Conservation (phyloP, 2,888 invertebrate genomes). For the Eurytoma adleriae region DNA sequence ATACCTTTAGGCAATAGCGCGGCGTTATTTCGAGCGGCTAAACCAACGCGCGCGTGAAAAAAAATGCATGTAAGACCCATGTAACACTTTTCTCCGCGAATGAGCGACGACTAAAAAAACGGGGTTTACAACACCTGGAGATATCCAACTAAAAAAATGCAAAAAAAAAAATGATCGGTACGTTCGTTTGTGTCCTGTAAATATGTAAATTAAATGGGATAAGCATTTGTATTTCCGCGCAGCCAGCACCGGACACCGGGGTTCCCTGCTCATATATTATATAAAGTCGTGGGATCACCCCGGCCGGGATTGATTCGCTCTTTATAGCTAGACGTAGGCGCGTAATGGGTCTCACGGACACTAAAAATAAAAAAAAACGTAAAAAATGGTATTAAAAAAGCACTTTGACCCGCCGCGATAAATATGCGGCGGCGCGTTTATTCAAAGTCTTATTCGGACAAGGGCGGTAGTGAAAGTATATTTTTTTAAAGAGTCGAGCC, state of each 20-base stretch:
- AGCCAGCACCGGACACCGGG: slow-evolving; percentile 25
- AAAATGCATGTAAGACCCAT: slow-evolving; percentile 18
- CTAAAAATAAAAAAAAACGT: slow-evolving; percentile 34
- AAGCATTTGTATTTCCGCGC: slow-evolving; percentile 70
- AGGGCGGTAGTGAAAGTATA: slow-evolving; percentile 55
- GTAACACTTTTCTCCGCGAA: slow-evolving; percentile 58
- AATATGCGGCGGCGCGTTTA: slow-evolving; percentile 30
- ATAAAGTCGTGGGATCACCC: slow-evolving; percentile 9
- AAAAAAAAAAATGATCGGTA: slow-evolving; percentile 59
- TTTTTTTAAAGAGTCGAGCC: slow-evolving; percentile 56
- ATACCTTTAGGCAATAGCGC: slow-evolving; percentile 50
- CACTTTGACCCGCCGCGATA: slow-evolving; percentile 24
- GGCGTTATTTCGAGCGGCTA: slow-evolving; percentile 48
- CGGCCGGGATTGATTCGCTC: slow-evolving; percentile 37
- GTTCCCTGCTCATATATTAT: slow-evolving; percentile 13
- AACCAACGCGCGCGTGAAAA: neutral
- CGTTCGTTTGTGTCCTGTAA: slow-evolving; percentile 73
- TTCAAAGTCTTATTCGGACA: slow-evolving; percentile 63
- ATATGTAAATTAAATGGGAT: slow-evolving; percentile 71
- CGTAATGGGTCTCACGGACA: slow-evolving; percentile 44
- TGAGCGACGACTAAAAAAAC: slow-evolving; percentile 53
- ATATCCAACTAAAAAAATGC: slow-evolving; percentile 54
- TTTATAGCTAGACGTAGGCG: slow-evolving; percentile 45
- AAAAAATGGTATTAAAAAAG: slow-evolving; percentile 35
- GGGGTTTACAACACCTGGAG: slow-evolving; percentile 53